These are phyloP conservation scores for Gymnorhina tibicen DNA, from an alignment of 2,113 vertebrate genomes.

Conservation along the genomic window DNA sequence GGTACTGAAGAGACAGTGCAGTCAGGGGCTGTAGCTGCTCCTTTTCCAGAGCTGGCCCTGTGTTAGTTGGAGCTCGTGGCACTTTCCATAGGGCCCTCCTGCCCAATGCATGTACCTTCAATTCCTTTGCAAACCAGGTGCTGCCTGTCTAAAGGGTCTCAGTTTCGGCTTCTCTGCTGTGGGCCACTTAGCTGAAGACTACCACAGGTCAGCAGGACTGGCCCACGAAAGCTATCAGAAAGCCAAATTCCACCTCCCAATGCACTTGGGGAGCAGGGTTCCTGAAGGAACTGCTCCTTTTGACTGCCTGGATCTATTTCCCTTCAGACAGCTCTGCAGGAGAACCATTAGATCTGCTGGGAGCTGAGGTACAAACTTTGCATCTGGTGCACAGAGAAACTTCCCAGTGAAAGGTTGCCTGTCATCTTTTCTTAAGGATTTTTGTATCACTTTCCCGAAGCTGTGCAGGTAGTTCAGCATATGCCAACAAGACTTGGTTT, in stretches of 20 bases:
- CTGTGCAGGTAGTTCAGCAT: not conserved
- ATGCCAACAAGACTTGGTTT: not conserved
- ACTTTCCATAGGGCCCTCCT: not conserved
- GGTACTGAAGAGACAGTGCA: not conserved
- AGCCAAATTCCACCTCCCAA: not conserved
- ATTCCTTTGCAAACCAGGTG: not conserved
- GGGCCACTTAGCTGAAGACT: not conserved
- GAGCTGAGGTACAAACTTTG: not conserved
- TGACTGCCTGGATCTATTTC: not conserved
- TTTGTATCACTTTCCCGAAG: not conserved
- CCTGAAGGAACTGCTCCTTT: not conserved
- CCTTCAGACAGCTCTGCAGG: not conserved
- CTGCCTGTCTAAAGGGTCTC: not conserved
- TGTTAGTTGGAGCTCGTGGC: not conserved
- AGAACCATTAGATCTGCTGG: not conserved
- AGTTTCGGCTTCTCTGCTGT: not conserved
- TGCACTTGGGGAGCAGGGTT: not conserved
- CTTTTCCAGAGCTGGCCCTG: not conserved
- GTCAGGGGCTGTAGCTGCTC: not conserved
- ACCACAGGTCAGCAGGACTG: not conserved
- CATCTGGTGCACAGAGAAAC: not conserved
- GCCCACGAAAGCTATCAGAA: not conserved
- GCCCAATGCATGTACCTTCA: fast-evolving
- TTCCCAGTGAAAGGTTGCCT: not conserved
- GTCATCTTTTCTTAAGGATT: not conserved